These are phyloP conservation scores for Geopemphigus sp. DNA, from an alignment of 1,140 invertebrate genomes.

Conservation along the genomic window DNA sequence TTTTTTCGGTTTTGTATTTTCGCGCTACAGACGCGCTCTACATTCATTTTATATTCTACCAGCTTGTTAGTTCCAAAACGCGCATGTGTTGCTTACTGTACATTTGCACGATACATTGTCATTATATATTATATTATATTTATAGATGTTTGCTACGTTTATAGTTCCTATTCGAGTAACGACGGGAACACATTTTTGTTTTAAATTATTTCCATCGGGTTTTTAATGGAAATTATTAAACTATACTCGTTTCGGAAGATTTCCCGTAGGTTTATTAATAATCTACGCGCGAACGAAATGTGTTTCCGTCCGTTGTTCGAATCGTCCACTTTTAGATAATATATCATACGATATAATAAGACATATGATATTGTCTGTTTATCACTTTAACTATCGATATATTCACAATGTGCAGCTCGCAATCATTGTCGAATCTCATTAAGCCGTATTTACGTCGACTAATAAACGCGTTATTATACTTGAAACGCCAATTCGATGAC, in stretches of 20 bases:
- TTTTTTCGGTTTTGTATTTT: not conserved
- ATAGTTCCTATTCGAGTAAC: not conserved
- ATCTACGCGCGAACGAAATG: not conserved
- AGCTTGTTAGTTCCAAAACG: constrained; percentile 7
- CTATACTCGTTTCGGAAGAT: no score
- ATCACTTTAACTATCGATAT: not conserved
- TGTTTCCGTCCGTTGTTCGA: not conserved
- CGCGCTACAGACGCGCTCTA: not conserved
- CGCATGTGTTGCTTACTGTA: not conserved
- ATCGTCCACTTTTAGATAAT: not conserved
- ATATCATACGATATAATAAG: not conserved
- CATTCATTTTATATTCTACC: not conserved
- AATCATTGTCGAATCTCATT: not conserved
- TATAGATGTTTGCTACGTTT: no score
- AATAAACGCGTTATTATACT: not conserved
- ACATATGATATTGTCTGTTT: not conserved
- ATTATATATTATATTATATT: no score
- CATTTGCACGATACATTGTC: not conserved
- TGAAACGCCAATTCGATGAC: constrained; percentile 7
- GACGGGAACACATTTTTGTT: not conserved
- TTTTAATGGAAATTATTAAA: no score
- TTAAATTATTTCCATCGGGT: not conserved
- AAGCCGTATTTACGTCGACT: no score
- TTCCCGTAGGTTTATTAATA: no score
- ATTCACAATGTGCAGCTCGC: not conserved